Percentiles rank a stretch among this genome's conserved stretches.
Conservation (phyloP, 1,140 invertebrate genomes). For the Dryas iulia region DNA sequence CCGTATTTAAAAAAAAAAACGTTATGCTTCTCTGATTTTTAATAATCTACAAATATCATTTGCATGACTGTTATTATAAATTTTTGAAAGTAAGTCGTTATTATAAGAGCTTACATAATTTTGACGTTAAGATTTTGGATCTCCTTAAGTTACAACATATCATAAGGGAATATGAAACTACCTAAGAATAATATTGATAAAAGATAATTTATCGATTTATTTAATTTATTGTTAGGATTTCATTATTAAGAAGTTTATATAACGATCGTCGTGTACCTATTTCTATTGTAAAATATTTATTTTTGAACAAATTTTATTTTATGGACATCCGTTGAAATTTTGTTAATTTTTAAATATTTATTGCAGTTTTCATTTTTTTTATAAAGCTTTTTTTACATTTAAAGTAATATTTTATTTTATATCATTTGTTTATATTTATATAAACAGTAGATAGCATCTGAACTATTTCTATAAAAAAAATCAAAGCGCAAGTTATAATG, state of each 20-base stretch:
- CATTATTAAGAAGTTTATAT: not conserved
- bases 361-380: not conserved
- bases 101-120: constrained; percentile 30
- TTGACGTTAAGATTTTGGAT: constrained; percentile 30
- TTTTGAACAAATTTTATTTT: not conserved
- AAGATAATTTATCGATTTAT: constrained; percentile 1
- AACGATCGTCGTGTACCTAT: not conserved
- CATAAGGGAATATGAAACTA: constrained; percentile 12
- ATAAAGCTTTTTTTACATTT: not conserved
- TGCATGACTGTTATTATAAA: constrained; percentile 10
- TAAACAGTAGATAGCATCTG: no score
- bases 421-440: no score
- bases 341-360: not conserved
- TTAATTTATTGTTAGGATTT: constrained; percentile 3
- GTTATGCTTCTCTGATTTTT: not conserved
- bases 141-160: constrained; percentile 33
- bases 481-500: no score
- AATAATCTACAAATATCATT: constrained; percentile 8
- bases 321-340: not conserved
- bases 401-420: not conserved
- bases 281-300: not conserved
- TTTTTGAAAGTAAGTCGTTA: constrained; percentile 22
- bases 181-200: constrained; percentile 3
- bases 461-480: no score
- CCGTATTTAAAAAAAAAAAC: not conserved